Evolutionary conservation across 92 coral and sea anemone species (phyloP).

Genomic region (Montipora capitata): DNA sequence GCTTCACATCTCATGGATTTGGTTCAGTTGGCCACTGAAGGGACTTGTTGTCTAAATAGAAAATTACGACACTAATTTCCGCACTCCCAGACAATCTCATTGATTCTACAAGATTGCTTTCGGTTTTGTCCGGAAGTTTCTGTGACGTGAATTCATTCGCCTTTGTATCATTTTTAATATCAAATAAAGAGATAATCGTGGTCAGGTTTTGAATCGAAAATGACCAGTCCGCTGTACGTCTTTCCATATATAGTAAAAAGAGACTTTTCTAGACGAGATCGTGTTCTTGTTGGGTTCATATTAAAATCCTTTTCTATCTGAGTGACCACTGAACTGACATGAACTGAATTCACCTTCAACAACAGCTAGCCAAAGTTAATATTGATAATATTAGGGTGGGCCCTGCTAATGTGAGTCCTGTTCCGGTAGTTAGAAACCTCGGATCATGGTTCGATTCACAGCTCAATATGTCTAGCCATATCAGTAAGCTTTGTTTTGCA

Average conservation of each 20-base stretch:
- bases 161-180: neutral
- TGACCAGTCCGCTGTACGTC: neutral
- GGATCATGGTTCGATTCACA: too few relatives aligned
- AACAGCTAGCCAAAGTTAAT: too few relatives aligned
- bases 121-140: neutral
- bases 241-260: neutral
- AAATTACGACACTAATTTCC: neutral
- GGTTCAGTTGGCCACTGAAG: too few relatives aligned
- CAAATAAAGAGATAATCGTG: neutral
- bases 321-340: too few relatives aligned
- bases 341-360: too few relatives aligned
- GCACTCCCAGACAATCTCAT: neutral
- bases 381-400: too few relatives aligned
- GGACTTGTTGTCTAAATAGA: neutral
- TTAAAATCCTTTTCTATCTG: too few relatives aligned
- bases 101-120: neutral
- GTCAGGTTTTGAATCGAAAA: neutral
- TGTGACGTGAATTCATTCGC: neutral
- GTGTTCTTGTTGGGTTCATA: neutral
- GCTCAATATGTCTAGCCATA: too few relatives aligned
- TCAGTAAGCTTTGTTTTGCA: too few relatives aligned
- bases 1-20: neutral
- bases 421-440: too few relatives aligned
- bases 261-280: neutral
- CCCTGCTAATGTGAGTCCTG: too few relatives aligned